These are phyloP conservation scores for Antheraea assamensis DNA, from an alignment of 2,888 invertebrate species.

Conservation along the genomic window DNA sequence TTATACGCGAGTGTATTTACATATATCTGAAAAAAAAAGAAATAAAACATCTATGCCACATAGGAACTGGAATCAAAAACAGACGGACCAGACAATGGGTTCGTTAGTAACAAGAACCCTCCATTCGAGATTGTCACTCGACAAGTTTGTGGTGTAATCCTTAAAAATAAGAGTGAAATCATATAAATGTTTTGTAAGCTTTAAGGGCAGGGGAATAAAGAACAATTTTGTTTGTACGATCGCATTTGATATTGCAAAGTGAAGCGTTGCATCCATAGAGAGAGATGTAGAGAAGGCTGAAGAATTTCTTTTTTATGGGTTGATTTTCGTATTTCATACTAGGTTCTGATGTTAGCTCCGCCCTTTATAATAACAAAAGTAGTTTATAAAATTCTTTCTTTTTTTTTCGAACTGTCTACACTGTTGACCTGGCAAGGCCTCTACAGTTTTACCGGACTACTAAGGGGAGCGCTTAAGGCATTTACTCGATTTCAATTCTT, in stretches of 20 bases:
- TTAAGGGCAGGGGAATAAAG: neutral
- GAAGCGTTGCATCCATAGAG: neutral
- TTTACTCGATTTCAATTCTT: too few relatives aligned
- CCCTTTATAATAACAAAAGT: neutral
- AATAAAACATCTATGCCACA: neutral
- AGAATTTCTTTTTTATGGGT: neutral
- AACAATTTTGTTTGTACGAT: neutral
- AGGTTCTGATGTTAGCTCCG: neutral
- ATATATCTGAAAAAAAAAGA: neutral
- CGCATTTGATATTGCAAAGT: neutral
- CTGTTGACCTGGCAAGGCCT: too few relatives aligned
- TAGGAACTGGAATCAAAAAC: conserved; percentile 34
- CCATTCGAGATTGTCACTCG: conserved; percentile 63
- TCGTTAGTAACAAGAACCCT: conserved; percentile 71
- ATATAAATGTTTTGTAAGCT: neutral
- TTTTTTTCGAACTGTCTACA: too few relatives aligned
- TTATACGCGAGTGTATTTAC: neutral
- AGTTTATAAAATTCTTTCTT: neutral
- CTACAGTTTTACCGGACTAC: too few relatives aligned
- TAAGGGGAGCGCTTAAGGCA: too few relatives aligned
- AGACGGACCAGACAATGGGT: conserved; percentile 64
- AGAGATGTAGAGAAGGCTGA: neutral
- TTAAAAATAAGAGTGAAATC: conserved; percentile 10
- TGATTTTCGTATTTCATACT: neutral
- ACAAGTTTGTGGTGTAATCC: conserved; percentile 40